A percentile compares a stretch with the other conserved stretches of the same genome.
Evolutionary conservation across 2,888 invertebrate species (phyloP).

Genomic region (Leptopilina myrica): DNA sequence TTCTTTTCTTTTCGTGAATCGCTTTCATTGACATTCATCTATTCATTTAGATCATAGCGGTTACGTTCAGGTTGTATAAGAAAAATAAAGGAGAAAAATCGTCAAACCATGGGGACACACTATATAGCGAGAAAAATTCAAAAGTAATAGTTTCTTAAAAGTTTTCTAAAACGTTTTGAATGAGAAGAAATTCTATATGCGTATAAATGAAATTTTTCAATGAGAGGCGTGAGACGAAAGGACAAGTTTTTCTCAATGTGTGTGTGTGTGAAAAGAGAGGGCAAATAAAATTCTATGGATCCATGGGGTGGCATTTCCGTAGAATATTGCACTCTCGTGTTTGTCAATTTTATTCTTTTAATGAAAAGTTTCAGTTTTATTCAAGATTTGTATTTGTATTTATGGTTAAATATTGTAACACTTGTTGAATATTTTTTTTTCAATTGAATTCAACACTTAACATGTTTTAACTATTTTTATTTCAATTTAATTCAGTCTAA

Average conservation of each 20-base stretch:
- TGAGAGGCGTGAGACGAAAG: constrained; percentile 46
- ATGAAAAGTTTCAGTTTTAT: too few species aligned
- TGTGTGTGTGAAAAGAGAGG: not conserved
- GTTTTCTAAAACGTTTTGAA: constrained; percentile 52
- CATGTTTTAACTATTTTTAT: too few species aligned
- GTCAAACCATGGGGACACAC: constrained; percentile 2
- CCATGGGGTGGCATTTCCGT: constrained; percentile 13
- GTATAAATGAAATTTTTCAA: constrained; percentile 39
- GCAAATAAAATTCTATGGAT: not conserved
- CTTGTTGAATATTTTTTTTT: too few species aligned
- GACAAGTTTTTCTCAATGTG: constrained; percentile 24
- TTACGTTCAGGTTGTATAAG: constrained; percentile 46
- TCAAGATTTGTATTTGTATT: too few species aligned
- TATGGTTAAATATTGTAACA: too few species aligned
- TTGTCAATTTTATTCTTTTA: too few species aligned
- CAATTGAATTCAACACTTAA: too few species aligned
- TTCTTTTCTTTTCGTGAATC: too few species aligned
- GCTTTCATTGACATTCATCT: not conserved
- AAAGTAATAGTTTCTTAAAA: constrained; percentile 52
- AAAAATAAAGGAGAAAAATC: constrained; percentile 35
- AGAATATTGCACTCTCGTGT: not conserved
- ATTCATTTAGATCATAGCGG: constrained; percentile 40
- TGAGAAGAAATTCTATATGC: constrained; percentile 45
- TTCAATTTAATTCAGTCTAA: too few species aligned
- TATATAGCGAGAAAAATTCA: not conserved